These are phyloP conservation scores for Macrosiphum euphorbiae DNA, from an alignment of 2,888 invertebrate species.

Conservation along the genomic window DNA sequence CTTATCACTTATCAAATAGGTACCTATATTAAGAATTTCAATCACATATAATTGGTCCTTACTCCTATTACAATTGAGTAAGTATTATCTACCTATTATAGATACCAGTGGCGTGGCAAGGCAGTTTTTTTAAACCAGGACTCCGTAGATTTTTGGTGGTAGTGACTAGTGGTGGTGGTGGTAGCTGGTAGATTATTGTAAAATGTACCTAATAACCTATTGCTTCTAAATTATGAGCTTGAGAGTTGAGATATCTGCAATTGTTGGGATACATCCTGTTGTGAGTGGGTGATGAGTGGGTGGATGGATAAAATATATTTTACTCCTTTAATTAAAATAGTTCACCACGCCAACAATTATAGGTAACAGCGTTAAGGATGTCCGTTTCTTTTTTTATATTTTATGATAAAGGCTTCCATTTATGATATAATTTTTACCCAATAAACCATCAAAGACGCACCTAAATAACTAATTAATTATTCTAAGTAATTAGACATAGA, in stretches of 20 bases:
- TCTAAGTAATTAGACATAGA: background rate
- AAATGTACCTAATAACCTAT: too few species aligned
- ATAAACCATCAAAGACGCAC: background rate
- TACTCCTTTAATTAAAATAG: too few species aligned
- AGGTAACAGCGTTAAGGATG: background rate
- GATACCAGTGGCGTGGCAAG: too few species aligned
- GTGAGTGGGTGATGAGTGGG: too few species aligned
- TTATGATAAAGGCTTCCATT: conserved; percentile 7
- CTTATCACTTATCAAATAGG: too few species aligned
- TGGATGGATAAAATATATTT: too few species aligned
- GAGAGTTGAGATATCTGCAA: too few species aligned
- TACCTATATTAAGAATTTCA: background rate
- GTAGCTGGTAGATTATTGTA: too few species aligned
- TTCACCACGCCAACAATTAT: too few species aligned
- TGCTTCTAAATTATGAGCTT: too few species aligned
- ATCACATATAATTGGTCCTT: background rate
- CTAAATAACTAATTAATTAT: background rate
- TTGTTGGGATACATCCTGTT: too few species aligned
- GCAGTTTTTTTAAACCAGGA: background rate
- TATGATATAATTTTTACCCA: background rate
- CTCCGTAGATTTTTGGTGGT: background rate
- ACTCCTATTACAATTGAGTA: background rate
- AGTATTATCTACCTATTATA: background rate
- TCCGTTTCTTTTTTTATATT: background rate
- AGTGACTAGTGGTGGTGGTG: too few species aligned